These are phyloP conservation scores for Nasonia giraulti DNA, from an alignment of 1,140 invertebrate genomes.

Conservation along the genomic window DNA sequence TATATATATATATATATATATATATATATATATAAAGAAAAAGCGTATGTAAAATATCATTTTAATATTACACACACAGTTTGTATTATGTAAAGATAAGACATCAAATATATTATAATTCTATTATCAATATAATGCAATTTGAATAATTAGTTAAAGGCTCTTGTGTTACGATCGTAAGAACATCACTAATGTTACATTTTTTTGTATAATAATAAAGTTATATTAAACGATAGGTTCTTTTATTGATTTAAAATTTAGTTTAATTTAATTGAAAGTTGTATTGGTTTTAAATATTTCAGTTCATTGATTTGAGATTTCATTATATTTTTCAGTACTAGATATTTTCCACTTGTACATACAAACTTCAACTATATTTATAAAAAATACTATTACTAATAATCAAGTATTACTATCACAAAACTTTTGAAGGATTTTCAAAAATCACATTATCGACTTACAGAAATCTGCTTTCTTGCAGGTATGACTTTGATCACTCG, in stretches of 20 bases:
- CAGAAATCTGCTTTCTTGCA: too few species aligned
- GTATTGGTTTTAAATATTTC: neutral
- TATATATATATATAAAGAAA: neutral
- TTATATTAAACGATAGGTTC: slow-evolving; percentile 39
- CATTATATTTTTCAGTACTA: neutral
- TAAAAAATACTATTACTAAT: neutral
- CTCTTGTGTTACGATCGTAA: slow-evolving; percentile 36
- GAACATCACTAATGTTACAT: slow-evolving; percentile 40
- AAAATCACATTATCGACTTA: too few species aligned
- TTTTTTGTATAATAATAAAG: slow-evolving; percentile 45
- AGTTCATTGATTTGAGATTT: neutral
- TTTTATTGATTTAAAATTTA: slow-evolving; percentile 8
- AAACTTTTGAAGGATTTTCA: too few species aligned
- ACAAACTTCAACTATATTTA: neutral
- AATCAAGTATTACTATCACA: too few species aligned
- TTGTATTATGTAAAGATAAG: slow-evolving; percentile 32
- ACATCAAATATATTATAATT: slow-evolving; percentile 32
- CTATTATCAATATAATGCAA: slow-evolving; percentile 31
- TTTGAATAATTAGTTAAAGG: slow-evolving; percentile 44
- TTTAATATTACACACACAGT: slow-evolving; percentile 32
- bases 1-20: too few species aligned
- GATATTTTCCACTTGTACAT: too few species aligned
- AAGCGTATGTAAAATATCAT: slow-evolving; percentile 30
- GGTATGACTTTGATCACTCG: too few species aligned
- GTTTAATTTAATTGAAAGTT: neutral